phyloP scores from a whole-genome alignment of 2,888 invertebrate genomes.

The Netelia fuscicornis region DNA sequence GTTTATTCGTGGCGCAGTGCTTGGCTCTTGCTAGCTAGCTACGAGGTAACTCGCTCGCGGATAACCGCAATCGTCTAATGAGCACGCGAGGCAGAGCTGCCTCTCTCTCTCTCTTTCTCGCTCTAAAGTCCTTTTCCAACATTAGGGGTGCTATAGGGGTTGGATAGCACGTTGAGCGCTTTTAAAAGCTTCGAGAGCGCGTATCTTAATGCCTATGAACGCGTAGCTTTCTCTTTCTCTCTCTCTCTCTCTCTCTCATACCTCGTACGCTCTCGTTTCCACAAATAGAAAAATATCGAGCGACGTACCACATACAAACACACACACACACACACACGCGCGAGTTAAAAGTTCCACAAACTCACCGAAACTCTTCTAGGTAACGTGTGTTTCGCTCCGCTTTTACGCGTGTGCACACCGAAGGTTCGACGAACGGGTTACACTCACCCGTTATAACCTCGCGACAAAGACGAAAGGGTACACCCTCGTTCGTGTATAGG shows the following conservation, averaged over 20 bases:
- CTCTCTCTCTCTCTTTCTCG: background rate
- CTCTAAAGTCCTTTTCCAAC: background rate
- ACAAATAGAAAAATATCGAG: constrained; percentile 60
- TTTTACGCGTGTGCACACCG: constrained; percentile 6
- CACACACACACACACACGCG: background rate
- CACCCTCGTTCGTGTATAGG: constrained; percentile 8
- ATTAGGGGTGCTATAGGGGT: background rate
- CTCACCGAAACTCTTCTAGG: background rate
- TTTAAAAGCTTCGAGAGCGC: constrained; percentile 15
- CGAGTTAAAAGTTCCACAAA: background rate
- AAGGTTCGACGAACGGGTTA: constrained; percentile 18
- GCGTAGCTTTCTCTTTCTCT: background rate
- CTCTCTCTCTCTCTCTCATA: background rate
- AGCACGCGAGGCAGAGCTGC: constrained; percentile 38
- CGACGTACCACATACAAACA: background rate
- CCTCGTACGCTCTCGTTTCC: constrained; percentile 1
- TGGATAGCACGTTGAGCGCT: background rate
- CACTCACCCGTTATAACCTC: background rate
- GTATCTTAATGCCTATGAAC: constrained; percentile 14
- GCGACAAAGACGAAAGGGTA: background rate
- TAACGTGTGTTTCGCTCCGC: background rate
- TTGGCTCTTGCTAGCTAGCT: background rate
- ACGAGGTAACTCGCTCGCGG: constrained; percentile 3
- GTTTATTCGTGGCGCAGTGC: background rate
- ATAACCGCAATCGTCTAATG: constrained; percentile 54